Conservation (phyloP, 2,888 invertebrate species). For the Eumerus sabulonum region DNA sequence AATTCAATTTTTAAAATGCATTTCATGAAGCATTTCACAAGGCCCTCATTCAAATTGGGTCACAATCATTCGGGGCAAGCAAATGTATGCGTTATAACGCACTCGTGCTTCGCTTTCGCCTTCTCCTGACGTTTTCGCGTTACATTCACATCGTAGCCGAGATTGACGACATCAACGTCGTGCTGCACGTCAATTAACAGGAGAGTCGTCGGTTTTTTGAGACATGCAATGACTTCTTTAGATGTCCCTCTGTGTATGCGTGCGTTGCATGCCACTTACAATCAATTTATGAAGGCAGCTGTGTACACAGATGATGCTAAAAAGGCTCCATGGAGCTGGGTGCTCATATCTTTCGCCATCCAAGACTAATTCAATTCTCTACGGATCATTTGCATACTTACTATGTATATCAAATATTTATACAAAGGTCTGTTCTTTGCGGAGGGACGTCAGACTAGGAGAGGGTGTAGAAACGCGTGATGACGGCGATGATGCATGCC, state of each 20-base stretch:
- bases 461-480: slow-evolving; percentile 1
- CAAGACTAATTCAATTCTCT: slow-evolving; percentile 39
- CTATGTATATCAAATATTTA: slow-evolving; percentile 36
- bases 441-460: not conserved
- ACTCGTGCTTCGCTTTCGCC: slow-evolving; percentile 6
- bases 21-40: slow-evolving; percentile 17
- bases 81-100: slow-evolving; percentile 40
- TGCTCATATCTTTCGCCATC: slow-evolving; percentile 4
- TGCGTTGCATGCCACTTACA: slow-evolving; percentile 26
- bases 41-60: slow-evolving; percentile 35
- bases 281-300: slow-evolving; percentile 25
- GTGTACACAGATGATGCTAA: not conserved
- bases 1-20: slow-evolving; percentile 48
- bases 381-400: slow-evolving; percentile 44
- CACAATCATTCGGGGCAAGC: slow-evolving; percentile 35
- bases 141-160: slow-evolving; percentile 13
- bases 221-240: slow-evolving; percentile 48
- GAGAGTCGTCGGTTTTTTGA: slow-evolving; percentile 30
- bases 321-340: too few relatives aligned
- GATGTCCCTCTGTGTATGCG: slow-evolving; percentile 2
- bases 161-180: slow-evolving; percentile 44
- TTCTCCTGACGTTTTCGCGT: not conserved
- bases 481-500: slow-evolving; percentile 40
- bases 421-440: slow-evolving; percentile 25
- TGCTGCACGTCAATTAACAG: slow-evolving; percentile 50